Percentiles rank a stretch among this genome's conserved stretches.
These are phyloP conservation scores for Megaleporinus macrocephalus DNA, from an alignment of 2,113 vertebrate species.

Conservation along the genomic window DNA sequence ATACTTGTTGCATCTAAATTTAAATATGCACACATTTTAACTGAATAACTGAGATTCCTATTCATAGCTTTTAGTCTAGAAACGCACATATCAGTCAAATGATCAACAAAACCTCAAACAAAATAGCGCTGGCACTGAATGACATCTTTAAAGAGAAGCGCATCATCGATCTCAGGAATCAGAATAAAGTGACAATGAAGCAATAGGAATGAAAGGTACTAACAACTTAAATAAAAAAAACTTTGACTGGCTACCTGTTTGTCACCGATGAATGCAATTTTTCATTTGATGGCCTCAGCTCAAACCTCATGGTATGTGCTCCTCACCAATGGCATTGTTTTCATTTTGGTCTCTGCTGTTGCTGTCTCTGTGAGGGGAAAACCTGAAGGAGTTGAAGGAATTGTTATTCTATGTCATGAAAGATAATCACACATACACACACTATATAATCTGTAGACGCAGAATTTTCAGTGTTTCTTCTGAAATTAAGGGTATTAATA, in stretches of 20 bases:
- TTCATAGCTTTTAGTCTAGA: no score
- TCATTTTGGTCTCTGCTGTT: slow-evolving; percentile 35
- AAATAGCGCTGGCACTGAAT: neutral
- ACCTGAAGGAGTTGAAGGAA: neutral
- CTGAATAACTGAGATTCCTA: neutral
- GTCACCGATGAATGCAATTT: slow-evolving; percentile 65
- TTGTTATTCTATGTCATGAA: neutral
- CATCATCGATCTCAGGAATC: neutral
- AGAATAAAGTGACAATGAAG: no score
- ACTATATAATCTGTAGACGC: no score
- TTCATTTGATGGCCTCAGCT: slow-evolving; percentile 70
- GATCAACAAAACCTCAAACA: neutral
- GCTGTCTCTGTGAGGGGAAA: neutral
- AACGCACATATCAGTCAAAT: neutral
- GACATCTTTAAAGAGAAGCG: neutral
- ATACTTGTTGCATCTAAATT: no score
- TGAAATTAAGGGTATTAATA: no score
- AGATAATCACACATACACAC: neutral
- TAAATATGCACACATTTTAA: no score
- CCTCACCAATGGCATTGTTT: slow-evolving; percentile 60
- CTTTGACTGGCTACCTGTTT: slow-evolving; percentile 44
- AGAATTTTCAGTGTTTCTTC: no score
- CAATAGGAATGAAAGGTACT: neutral
- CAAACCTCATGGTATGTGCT: slow-evolving; percentile 58
- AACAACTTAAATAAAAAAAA: neutral